Evolutionary conservation across 1,140 invertebrate genomes (phyloP).

Genomic region (Monochamus saltuarius): DNA sequence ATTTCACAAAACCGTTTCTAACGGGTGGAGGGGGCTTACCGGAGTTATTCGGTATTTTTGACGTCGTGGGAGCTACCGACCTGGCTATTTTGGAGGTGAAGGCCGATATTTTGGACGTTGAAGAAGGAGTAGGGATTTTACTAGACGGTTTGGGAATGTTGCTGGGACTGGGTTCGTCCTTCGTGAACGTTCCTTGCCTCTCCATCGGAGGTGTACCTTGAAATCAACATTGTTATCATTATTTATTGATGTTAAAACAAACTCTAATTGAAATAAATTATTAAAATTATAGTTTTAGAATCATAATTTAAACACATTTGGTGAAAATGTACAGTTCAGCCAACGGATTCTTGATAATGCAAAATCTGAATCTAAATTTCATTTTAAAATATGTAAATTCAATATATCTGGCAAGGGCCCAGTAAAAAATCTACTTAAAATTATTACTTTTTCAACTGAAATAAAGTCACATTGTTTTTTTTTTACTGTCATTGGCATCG

Average conservation of each 20-base stretch:
- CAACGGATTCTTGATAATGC: too few relatives aligned
- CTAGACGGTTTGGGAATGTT: slow-evolving; percentile 29
- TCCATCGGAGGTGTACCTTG: slow-evolving; percentile 58
- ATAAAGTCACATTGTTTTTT: too few relatives aligned
- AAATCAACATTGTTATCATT: not conserved
- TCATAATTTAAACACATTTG: too few relatives aligned
- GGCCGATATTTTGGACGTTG: slow-evolving; percentile 44
- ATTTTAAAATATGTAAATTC: too few relatives aligned
- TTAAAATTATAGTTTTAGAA: too few relatives aligned
- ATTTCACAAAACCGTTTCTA: slow-evolving; percentile 30
- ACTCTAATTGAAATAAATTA: too few relatives aligned
- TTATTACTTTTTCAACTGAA: too few relatives aligned
- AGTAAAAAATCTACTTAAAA: too few relatives aligned
- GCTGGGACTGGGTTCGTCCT: slow-evolving; percentile 61
- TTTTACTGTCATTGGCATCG: too few relatives aligned
- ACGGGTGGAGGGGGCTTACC: not conserved
- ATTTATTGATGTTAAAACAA: not conserved
- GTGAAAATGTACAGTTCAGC: too few relatives aligned
- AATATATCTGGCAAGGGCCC: too few relatives aligned
- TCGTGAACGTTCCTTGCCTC: slow-evolving; percentile 85
- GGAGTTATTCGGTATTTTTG: slow-evolving; percentile 25
- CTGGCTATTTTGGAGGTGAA: slow-evolving; percentile 29
- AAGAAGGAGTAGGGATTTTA: slow-evolving; percentile 46
- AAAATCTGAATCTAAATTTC: too few relatives aligned
- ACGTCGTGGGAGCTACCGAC: slow-evolving; percentile 10